phyloP scores from a whole-genome alignment of 2,797 vertebrate species.

The Euthynnus affinis region DNA sequence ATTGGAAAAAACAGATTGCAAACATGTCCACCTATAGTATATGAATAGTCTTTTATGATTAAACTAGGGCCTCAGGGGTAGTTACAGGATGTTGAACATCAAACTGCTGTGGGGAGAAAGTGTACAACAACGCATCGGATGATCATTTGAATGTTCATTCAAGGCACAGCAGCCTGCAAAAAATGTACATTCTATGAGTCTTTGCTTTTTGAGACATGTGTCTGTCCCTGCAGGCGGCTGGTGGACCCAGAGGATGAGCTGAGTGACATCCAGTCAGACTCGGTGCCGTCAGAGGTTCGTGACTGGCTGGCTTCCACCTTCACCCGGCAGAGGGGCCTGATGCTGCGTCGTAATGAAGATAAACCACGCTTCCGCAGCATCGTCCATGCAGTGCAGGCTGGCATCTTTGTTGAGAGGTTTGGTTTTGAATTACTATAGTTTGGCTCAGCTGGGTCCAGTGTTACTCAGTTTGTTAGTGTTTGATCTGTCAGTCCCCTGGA shows the following conservation, averaged over 20 bases:
- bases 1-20: no score
- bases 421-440: not conserved
- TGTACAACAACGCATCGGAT: no score
- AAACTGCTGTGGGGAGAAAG: not conserved
- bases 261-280: slow-evolving; percentile 93
- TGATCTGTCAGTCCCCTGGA: not conserved
- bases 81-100: no score
- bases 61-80: no score
- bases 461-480: not conserved
- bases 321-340: slow-evolving; percentile 92
- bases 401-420: slow-evolving; percentile 98
- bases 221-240: slow-evolving; percentile 83
- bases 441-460: not conserved
- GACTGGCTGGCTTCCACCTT: slow-evolving; percentile 98
- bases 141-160: not conserved
- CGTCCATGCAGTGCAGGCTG: slow-evolving; percentile 95
- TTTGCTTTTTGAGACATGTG: not conserved
- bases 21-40: no score
- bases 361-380: slow-evolving; percentile 95
- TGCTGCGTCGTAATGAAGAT: slow-evolving; percentile 90
- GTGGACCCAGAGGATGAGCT: slow-evolving; percentile 94
- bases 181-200: not conserved
- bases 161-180: not conserved
- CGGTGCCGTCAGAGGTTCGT: slow-evolving; percentile 94
- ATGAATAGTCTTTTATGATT: no score